Percentiles rank a stretch among this genome's conserved stretches.
These are phyloP conservation scores for Anaspis maculata DNA, from an alignment of 2,888 invertebrate species.

Conservation along the genomic window DNA sequence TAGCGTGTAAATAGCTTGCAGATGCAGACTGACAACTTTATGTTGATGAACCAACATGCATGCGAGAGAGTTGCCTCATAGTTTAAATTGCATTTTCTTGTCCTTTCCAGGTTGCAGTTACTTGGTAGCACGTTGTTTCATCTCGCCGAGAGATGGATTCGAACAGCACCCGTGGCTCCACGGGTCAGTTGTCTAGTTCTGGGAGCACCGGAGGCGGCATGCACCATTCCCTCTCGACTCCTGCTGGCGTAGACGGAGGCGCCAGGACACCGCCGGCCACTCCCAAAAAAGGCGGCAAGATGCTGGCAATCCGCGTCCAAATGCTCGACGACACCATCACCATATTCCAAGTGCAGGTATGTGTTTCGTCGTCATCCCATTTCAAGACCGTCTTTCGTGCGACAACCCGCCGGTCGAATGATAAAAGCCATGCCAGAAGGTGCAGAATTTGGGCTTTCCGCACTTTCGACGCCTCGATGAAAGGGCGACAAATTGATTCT, in stretches of 20 bases:
- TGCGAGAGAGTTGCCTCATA: too few relatives aligned
- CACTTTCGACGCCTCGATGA: background rate
- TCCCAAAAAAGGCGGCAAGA: constrained; percentile 78
- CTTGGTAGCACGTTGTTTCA: constrained; percentile 14
- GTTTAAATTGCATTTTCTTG: too few relatives aligned
- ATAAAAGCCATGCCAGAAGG: too few relatives aligned
- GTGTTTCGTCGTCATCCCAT: constrained; percentile 20
- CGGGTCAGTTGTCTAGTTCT: constrained; percentile 38
- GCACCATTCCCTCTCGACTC: constrained; percentile 80
- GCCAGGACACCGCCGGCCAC: constrained; percentile 68
- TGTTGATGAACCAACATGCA: too few relatives aligned
- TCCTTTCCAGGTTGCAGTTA: constrained; percentile 22
- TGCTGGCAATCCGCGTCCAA: constrained; percentile 79
- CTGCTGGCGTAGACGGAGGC: constrained; percentile 74
- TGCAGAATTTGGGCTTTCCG: background rate
- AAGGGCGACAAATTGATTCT: background rate
- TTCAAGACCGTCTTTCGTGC: too few relatives aligned
- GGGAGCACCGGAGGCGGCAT: constrained; percentile 44
- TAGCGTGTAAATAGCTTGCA: too few relatives aligned
- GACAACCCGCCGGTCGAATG: too few relatives aligned
- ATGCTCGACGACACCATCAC: constrained; percentile 85
- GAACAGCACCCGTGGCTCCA: constrained; percentile 34
- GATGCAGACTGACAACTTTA: too few relatives aligned
- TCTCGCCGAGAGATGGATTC: constrained; percentile 23
- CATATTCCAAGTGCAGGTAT: constrained; percentile 88